Conservation (phyloP, 1,140 invertebrate genomes). For the Belonocnema kinseyi region DNA sequence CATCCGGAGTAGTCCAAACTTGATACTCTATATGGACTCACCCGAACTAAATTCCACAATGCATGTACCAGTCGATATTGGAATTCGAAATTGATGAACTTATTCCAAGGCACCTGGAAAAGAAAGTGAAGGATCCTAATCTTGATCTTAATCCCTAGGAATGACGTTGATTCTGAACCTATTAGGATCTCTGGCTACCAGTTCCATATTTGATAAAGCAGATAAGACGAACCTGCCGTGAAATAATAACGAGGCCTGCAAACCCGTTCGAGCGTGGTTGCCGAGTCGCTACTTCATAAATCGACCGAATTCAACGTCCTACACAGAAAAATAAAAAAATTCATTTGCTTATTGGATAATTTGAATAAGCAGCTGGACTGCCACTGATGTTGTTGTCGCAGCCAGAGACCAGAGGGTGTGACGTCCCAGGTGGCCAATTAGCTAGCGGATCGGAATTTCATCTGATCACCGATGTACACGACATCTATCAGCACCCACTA, state of each 20-base stretch:
- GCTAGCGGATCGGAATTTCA: slow-evolving; percentile 25
- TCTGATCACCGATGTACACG: background rate
- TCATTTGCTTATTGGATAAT: slow-evolving; percentile 51
- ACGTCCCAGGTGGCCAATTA: slow-evolving; percentile 50
- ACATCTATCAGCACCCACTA: slow-evolving; percentile 26
- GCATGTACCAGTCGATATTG: too few species aligned
- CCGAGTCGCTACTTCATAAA: slow-evolving; percentile 47
- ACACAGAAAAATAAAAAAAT: slow-evolving; percentile 1
- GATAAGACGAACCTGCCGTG: slow-evolving; percentile 43
- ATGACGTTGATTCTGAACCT: slow-evolving; percentile 15
- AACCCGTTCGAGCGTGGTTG: slow-evolving; percentile 17
- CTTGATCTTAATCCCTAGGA: background rate
- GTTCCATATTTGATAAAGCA: slow-evolving; percentile 39
- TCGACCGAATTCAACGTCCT: slow-evolving; percentile 34
- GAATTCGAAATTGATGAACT: slow-evolving; percentile 9
- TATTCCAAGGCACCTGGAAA: background rate
- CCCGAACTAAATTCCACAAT: too few species aligned
- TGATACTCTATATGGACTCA: too few species aligned
- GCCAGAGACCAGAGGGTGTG: slow-evolving; percentile 11
- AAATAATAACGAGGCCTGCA: slow-evolving; percentile 43
- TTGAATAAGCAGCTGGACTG: slow-evolving; percentile 53
- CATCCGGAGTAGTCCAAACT: too few species aligned
- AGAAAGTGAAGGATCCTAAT: slow-evolving; percentile 27
- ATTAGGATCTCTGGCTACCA: slow-evolving; percentile 24
- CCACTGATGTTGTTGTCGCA: slow-evolving; percentile 20